Evolutionary conservation across 2,888 invertebrate species (phyloP), one percentile per base, ranked within the genome.

Genomic region (Azorinus chamasolen): DNA sequence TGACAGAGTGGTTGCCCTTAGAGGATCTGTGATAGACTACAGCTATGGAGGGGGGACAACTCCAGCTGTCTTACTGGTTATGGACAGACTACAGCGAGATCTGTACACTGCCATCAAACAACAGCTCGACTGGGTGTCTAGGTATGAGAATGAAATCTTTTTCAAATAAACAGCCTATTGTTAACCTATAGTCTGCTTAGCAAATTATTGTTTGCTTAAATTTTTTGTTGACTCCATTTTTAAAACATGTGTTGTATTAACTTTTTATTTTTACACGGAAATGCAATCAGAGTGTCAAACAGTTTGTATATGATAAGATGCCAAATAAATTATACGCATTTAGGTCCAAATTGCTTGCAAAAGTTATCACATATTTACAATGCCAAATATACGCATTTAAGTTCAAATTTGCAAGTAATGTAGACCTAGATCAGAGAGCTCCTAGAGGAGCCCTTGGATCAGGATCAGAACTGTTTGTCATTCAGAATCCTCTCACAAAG

Each of bases 1-100:
- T 93, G 95, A 96, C 3, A 95, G 97, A 72, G 96, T 97, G 12
- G 93, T 92, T 39, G 86, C 87, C 6, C 76, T 97, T 53, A 93
- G 95, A 65, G 97, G 97, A 6, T 97, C 97, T 0, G 95, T 97
- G 14, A 96, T 97, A 72, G 97, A 97, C 93, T 95, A 96, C 85
- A 94, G 94, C 25, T 96, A 96, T 88, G 93, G 93, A 24, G 95
- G 95, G n/a, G 95, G 95, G 0, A 95, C 94, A 58, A 89, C 89
- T 41, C 95, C 96, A 0, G 96, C 96, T 41, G 97, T 97, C 69
- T 94, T 97, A 63, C 94, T 97, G n/a, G 95, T 97, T 54, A 96
- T 97, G 93, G 96, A 94, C 68, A 94, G 96, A 5, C 94, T 96
- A 91, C 95, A 94, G 72, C 94, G 96, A 58, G 97, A 97, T 93